These are phyloP conservation scores for Cosmia trapezina DNA, from an alignment of 2,888 invertebrate genomes.

Conservation along the genomic window DNA sequence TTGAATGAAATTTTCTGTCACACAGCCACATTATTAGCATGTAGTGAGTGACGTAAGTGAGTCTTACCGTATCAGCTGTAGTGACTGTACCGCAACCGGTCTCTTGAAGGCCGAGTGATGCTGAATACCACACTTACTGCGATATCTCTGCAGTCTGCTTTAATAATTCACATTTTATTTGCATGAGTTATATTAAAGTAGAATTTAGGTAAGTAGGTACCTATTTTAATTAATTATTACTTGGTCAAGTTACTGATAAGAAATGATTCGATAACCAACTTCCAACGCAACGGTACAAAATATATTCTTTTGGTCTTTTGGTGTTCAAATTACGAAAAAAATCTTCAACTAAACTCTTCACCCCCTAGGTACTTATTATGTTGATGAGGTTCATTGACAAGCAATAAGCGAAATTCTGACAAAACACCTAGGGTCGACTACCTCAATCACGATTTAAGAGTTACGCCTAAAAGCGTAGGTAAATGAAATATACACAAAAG, in stretches of 20 bases:
- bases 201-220: neutral
- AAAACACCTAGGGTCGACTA: slow-evolving; percentile 15
- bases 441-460: neutral
- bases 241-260: neutral
- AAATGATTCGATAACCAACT: slow-evolving; percentile 1
- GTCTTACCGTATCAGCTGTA: slow-evolving; percentile 68
- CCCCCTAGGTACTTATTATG: no score
- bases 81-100: slow-evolving; percentile 70
- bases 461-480: neutral
- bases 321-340: neutral
- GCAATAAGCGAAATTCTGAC: slow-evolving; percentile 3
- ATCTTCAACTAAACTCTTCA: neutral
- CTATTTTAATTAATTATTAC: neutral
- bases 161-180: slow-evolving; percentile 41
- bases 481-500: slow-evolving; percentile 10
- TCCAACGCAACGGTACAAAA: no score
- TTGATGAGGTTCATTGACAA: slow-evolving; percentile 9
- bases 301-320: neutral
- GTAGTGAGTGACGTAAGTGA: slow-evolving; percentile 69
- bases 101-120: slow-evolving; percentile 67
- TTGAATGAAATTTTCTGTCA: slow-evolving; percentile 66
- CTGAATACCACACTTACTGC: slow-evolving; percentile 48
- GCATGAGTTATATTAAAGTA: slow-evolving; percentile 5
- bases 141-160: slow-evolving; percentile 50
- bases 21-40: slow-evolving; percentile 63